phyloP scores from a whole-genome alignment of 2,113 vertebrate species.

The Upupa epops region DNA sequence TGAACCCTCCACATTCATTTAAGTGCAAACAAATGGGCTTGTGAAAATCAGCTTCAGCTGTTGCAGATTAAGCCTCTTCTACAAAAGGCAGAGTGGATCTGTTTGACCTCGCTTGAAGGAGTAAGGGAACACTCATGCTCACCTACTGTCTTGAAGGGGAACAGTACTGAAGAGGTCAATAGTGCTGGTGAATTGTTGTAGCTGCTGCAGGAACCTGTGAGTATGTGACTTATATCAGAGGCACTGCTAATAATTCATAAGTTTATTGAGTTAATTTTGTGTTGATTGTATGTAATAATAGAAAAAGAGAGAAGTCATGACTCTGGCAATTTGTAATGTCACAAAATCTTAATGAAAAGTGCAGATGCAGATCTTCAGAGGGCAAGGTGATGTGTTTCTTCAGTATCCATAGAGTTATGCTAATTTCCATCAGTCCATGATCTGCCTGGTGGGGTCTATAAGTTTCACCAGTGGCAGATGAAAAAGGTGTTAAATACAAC shows the following conservation, averaged over 20 bases:
- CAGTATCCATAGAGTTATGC: background rate
- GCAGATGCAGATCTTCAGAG: background rate
- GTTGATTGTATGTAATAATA: background rate
- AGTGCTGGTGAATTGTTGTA: background rate
- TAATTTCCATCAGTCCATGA: background rate
- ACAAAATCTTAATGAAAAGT: background rate
- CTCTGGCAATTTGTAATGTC: background rate
- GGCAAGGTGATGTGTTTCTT: background rate
- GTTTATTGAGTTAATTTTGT: background rate
- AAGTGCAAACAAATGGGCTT: background rate
- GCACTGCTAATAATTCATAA: background rate
- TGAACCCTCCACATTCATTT: background rate
- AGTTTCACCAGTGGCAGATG: background rate
- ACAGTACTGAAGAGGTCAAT: background rate
- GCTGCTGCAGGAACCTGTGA: background rate
- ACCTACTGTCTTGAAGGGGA: background rate
- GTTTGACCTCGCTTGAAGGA: background rate
- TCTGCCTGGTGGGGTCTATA: background rate
- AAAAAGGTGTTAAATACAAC: background rate
- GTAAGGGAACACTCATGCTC: too few species aligned
- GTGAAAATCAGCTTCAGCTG: background rate
- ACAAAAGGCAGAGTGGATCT: background rate
- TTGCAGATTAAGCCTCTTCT: background rate
- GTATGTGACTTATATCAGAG: background rate
- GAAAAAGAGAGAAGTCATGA: background rate